Evolutionary conservation across 92 coral and sea anemone genomes (phyloP), one percentile per base, ranked within the genome.

Genomic region (Zoanthus sociatus): DNA sequence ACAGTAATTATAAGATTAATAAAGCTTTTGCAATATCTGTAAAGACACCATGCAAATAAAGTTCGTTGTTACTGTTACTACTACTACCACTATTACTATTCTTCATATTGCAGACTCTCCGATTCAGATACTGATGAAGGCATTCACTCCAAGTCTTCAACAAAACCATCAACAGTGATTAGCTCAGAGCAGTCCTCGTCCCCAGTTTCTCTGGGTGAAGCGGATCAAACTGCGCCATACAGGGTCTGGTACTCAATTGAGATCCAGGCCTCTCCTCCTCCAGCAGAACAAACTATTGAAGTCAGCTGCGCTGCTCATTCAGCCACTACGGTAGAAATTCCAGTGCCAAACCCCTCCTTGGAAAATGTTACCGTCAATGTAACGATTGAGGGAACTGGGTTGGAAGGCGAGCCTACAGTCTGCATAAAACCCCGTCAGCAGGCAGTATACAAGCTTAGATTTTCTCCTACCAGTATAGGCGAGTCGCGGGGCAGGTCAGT

Each of bases 261-360:
- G 76, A 92, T 97, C 15, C 97, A 93, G 54, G 94, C 94, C 83
- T 90, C 93, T 71, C 90, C 94, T 8, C 93, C 99, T 32, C 91
- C 89, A 13, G 96, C 94, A 7, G 99, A 93, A 79, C 92, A 87
- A 92, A 93, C 94, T 86, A 90, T 97, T 1, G 98, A 95, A 51
- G 98, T 97, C 81, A 87, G 90, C 47, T 95, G 99, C 87, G 94
- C 99, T 4, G 98, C 95, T 0, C 96, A 93, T 83, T 94, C 98
- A 26, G 96, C 97, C 18, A 95, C 90, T 15, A 86, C 92, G 10
- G 96, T 97, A 7, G 99, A 97, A 76, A 95, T 97, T 32, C 95
- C 92, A 71, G 98, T 97, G 73, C 86, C 94, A 55, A 97, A 97
- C 90, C 98, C 99, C 66, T 93, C 97, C 54, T 88, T 94, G 17